Base-by-base conservation (phyloP, 2,888 invertebrate species). In the Drosophila testacea region DNA sequence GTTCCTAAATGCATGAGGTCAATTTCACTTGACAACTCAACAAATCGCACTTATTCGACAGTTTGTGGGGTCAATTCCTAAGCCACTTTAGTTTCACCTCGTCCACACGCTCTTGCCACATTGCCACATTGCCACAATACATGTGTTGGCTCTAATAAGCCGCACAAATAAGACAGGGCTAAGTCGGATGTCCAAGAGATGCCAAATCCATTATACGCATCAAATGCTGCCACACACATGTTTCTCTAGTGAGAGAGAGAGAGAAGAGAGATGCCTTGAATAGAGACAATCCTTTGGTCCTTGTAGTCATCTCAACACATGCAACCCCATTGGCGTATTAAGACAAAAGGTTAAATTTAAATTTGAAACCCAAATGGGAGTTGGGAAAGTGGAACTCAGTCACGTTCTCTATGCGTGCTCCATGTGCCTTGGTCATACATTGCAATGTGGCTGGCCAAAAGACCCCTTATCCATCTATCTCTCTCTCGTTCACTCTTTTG, bases 321-420 rank as follows among this genome's bases (percentile, higher is more conserved):
- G 55, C 65, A 77, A 70, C 72, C 69, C 81, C 78, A 68, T 76
- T 68, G 77, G 62, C 83, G 69, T 89, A 83, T 88, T 88, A 87
- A 89, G 88, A 86, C 88, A 88, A 86, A 90, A 90, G 88, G 88
- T 90, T 90, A 90, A 88, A 90, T 90, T 90, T 87, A 87, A 88
- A 90, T 88, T 88, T 88, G 87, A 88, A 84, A 79, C 77, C 74
- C 80, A 78, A 76, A 76, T 72, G 16, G 44, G 6, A 27, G 13
- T 11, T 10, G 27, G 63, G 72, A 54, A 47, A 38, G 44, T 48
- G 10, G 28, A 47, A 9, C 36, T 39, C 4, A 5, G 32, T 76
- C 83, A 83, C 83, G 83, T 81, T 51, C 81, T 46, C 55, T 32
- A 55, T 71, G 77, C 74, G 70, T 77, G 69, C 80, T 70, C 69